phyloP scores from a whole-genome alignment of 2,888 invertebrate genomes.

The Rhagonycha lutea region DNA sequence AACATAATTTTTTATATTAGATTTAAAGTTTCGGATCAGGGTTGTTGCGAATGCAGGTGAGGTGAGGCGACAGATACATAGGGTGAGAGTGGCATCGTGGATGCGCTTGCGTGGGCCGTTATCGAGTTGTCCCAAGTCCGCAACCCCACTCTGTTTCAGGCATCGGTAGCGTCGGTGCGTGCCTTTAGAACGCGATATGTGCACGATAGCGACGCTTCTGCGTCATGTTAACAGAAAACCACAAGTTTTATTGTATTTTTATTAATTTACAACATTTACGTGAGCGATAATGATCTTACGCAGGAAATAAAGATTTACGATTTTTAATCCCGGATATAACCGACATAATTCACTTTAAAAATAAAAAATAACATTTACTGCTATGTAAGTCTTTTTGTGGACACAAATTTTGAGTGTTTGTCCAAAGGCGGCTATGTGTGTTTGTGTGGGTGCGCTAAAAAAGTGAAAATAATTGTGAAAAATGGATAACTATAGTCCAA shows the following conservation, averaged over 20 bases:
- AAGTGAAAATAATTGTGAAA: conserved; percentile 33
- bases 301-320: conserved; percentile 24
- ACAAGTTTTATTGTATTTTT: conserved; percentile 46
- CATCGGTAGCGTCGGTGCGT: conserved; percentile 32
- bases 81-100: conserved; percentile 42
- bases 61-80: conserved; percentile 53
- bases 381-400: background rate
- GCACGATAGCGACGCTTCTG: conserved; percentile 40
- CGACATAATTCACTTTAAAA: background rate
- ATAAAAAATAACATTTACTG: background rate
- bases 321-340: conserved; percentile 12
- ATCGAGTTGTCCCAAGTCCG: conserved; percentile 51
- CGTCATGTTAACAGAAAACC: conserved; percentile 48
- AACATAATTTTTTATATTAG: conserved; percentile 46
- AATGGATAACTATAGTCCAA: conserved; percentile 69
- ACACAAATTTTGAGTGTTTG: background rate
- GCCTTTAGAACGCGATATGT: conserved; percentile 27
- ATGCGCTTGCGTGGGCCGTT: conserved; percentile 57
- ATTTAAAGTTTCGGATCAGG: conserved; percentile 58
- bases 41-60: conserved; percentile 62
- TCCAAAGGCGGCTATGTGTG: conserved; percentile 46
- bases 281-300: conserved; percentile 41
- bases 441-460: conserved; percentile 25
- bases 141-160: conserved; percentile 42
- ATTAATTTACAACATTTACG: conserved; percentile 44